Percentiles rank a stretch among this genome's conserved stretches.
Evolutionary conservation across 2,888 invertebrate species (phyloP).

Genomic region (Chrysolina oricalcia): DNA sequence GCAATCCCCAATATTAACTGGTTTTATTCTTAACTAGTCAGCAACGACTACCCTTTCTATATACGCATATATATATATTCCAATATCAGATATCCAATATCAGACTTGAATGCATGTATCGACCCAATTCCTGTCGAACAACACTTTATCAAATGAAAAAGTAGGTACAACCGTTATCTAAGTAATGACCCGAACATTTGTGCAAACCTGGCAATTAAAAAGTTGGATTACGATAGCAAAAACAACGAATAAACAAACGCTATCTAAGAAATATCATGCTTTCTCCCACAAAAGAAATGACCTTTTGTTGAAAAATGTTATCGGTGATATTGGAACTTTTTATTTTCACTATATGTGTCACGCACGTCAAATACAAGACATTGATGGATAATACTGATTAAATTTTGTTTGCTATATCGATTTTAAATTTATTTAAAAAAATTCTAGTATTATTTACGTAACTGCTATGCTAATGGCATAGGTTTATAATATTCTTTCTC

Average conservation of each 20-base stretch:
- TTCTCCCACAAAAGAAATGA: constrained; percentile 15
- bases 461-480: too few relatives aligned
- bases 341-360: neutral
- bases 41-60: too few relatives aligned
- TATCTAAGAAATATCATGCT: constrained; percentile 33
- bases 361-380: neutral
- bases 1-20: too few relatives aligned
- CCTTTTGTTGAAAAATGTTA: neutral
- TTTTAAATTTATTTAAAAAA: too few relatives aligned
- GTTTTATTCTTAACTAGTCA: too few relatives aligned
- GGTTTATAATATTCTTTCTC: too few relatives aligned
- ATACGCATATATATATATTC: too few relatives aligned
- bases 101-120: neutral
- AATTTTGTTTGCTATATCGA: too few relatives aligned
- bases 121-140: neutral
- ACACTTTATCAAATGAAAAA: constrained; percentile 15
- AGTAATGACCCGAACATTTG: constrained; percentile 31
- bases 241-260: constrained; percentile 37
- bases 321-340: neutral
- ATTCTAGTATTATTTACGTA: too few relatives aligned
- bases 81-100: neutral
- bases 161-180: constrained; percentile 36
- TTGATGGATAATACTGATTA: neutral
- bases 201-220: constrained; percentile 41
- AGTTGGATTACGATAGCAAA: constrained; percentile 34